Evolutionary conservation across 1,140 invertebrate species (phyloP).

Genomic region (Neuroterus valhalla): DNA sequence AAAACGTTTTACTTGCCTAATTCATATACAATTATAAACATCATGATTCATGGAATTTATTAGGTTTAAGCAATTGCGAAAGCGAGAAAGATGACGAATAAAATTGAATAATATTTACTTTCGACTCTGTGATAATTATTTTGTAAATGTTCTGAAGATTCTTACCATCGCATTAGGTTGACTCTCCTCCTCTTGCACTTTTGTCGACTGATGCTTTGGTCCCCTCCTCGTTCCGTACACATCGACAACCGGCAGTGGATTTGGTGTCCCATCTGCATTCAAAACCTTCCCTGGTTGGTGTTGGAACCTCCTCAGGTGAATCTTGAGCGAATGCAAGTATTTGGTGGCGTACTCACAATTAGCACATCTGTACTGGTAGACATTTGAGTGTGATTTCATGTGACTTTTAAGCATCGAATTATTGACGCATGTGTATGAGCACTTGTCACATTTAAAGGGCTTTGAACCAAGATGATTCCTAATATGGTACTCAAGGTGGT

Average conservation of each 20-base stretch:
- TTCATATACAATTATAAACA: too few species aligned
- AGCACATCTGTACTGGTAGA: conserved; percentile 96
- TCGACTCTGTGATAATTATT: not conserved
- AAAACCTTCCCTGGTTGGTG: conserved; percentile 91
- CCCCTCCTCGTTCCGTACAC: conserved; percentile 92
- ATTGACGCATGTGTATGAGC: conserved; percentile 96
- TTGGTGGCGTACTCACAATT: conserved; percentile 99
- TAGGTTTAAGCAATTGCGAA: too few species aligned
- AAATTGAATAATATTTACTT: too few species aligned
- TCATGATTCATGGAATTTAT: too few species aligned
- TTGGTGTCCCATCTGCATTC: conserved; percentile 91
- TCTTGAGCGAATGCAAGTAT: conserved; percentile 97
- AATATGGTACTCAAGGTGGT: conserved; percentile 98
- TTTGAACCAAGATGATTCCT: conserved; percentile 97
- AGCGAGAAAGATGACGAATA: too few species aligned
- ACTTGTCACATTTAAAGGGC: conserved; percentile 96
- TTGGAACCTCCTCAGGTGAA: conserved; percentile 94
- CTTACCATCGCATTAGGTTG: not conserved
- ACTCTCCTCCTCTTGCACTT: conserved; percentile 32
- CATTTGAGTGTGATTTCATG: conserved; percentile 97
- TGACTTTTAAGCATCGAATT: conserved; percentile 99
- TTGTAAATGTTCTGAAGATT: conserved; percentile 73
- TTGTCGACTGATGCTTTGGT: conserved; percentile 81
- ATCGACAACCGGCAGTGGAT: conserved; percentile 90
- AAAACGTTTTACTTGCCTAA: too few species aligned